phyloP scores from a whole-genome alignment of 2,888 invertebrate genomes.

The Teleiodes luculella region DNA sequence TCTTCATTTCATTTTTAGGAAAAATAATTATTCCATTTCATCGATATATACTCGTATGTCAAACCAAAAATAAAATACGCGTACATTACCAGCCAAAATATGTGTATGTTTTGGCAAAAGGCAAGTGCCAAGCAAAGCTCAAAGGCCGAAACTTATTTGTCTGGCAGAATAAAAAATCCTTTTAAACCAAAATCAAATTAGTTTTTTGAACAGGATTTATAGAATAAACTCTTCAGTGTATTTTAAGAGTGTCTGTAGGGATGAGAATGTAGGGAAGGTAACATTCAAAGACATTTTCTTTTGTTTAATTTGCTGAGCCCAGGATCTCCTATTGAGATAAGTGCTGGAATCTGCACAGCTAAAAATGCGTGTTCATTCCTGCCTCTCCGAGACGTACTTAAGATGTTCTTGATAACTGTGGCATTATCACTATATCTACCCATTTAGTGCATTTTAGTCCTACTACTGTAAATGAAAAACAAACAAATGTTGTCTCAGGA shows the following conservation, averaged over 20 bases:
- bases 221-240: conserved; percentile 27
- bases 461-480: too few relatives aligned
- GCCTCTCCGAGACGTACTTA: neutral
- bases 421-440: neutral
- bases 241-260: conserved; percentile 23
- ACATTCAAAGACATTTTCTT: neutral
- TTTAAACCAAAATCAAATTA: too few relatives aligned
- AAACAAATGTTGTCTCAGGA: too few relatives aligned
- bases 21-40: too few relatives aligned
- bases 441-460: neutral
- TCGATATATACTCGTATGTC: too few relatives aligned
- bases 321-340: conserved; percentile 1
- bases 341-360: neutral
- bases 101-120: too few relatives aligned
- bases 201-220: neutral
- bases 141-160: too few relatives aligned
- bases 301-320: neutral
- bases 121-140: too few relatives aligned
- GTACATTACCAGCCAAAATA: too few relatives aligned
- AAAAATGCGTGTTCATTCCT: conserved; percentile 6
- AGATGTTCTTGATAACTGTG: conserved; percentile 2
- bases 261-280: neutral
- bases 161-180: too few relatives aligned
- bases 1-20: too few relatives aligned
- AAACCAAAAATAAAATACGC: too few relatives aligned